Evolutionary conservation across 37 sponge, comb jelly and placozoan species (phyloP), one percentile per base, ranked within the genome.

Genomic region (Bolinopsis microptera): DNA sequence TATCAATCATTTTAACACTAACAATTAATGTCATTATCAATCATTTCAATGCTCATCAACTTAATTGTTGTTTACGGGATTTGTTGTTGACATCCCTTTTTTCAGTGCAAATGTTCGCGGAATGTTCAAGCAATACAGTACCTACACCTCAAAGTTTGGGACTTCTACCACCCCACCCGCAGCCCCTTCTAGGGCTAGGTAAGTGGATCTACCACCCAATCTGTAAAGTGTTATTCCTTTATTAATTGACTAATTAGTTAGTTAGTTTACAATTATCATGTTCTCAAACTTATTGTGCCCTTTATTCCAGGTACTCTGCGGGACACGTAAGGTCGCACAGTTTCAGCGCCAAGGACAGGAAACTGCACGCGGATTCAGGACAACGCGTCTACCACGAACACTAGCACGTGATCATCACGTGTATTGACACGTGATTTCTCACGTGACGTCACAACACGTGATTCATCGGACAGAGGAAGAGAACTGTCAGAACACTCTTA

Each of bases 111-210:
- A 41, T 27, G 90, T 86, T 18, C 90, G 90, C 41, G 90, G 90
- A 8, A 86, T 86, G 90, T 86, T 41, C 90, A 86, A 41, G 61
- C 90, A 86, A 38, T 86, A 86, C 61, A 86, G 90, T 86, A 86
- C 32, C 80, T 77, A 77, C 80, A 77, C 35, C 32, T 77, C 80
- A 0, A 77, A 32, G 37, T 32, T 34, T 32, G 37, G 80, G 80
- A 77, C 33, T 77, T 27, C 27, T 21, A 77, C 80, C 0, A 32
- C 33, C 21, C 32, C 80, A 28, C 80, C 33, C 37, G 27, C 36
- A 28, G 35, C 32, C 36, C 80, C 80, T 32, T 77, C 80, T 77
- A 77, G 80, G 21, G 32, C 80, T 77, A 32, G 80, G 80, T 77
- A 9, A 21, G 80, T 77, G 5, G 2, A n/a, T 70, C 24, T 70